Evolutionary conservation across 2,113 vertebrate species (phyloP).

Genomic region (Nannospalax galili): DNA sequence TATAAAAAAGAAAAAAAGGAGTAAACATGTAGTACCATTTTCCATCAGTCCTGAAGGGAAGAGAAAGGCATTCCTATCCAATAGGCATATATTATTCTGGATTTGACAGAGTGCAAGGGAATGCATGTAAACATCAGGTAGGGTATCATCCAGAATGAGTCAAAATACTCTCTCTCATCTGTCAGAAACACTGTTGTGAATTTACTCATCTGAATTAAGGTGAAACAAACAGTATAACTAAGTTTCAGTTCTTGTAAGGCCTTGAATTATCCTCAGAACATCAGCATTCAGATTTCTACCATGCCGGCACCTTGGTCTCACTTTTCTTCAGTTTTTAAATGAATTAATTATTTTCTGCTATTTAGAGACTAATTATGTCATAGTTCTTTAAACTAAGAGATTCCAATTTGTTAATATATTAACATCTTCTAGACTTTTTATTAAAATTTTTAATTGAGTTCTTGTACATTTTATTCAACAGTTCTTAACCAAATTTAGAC

Average conservation of each 20-base stretch:
- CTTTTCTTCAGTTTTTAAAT: no score
- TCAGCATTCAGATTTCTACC: not conserved
- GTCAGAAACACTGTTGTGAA: not conserved
- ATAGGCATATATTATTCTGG: not conserved
- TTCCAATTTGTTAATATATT: no score
- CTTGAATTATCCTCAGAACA: not conserved
- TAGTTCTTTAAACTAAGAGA: no score
- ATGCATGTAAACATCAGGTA: not conserved
- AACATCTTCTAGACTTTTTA: no score
- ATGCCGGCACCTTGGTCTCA: not conserved
- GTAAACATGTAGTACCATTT: not conserved
- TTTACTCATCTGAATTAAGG: not conserved
- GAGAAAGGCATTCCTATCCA: not conserved
- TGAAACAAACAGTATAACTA: not conserved
- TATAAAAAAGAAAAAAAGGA: no score
- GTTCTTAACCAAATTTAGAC: no score
- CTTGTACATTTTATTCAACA: no score
- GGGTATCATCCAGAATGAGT: not conserved
- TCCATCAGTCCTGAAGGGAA: not conserved
- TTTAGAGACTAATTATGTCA: no score
- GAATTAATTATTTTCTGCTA: no score
- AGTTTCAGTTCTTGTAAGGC: no score
- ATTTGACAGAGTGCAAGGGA: not conserved
- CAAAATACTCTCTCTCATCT: not conserved
- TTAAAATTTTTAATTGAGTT: no score